phyloP scores from a whole-genome alignment of 2,113 vertebrate species.

The Tachysurus fulvidraco region DNA sequence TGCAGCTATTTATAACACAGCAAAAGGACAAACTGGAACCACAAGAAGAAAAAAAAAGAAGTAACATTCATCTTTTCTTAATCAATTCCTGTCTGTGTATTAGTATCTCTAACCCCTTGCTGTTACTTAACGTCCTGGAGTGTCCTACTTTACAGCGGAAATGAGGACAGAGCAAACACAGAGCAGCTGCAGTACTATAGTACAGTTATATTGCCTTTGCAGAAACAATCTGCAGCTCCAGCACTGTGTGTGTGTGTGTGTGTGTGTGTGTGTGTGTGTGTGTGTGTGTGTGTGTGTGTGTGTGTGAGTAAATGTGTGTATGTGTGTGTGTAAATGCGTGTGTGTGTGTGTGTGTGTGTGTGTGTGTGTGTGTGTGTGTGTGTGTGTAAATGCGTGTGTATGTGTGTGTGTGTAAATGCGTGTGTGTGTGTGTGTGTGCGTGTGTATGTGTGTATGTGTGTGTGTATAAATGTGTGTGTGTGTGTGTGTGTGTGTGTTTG shows the following conservation, averaged over 20 bases:
- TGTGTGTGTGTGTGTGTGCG: too few species aligned
- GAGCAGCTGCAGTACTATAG: constrained; percentile 22
- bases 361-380: background rate
- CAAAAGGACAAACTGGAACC: constrained; percentile 35
- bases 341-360: background rate
- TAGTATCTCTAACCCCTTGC: background rate
- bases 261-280: too few species aligned
- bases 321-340: too few species aligned
- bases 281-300: background rate
- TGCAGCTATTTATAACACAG: background rate
- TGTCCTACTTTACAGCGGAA: constrained; percentile 46
- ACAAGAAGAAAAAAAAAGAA: constrained; percentile 2
- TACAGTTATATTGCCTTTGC: constrained; percentile 5
- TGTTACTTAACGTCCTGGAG: constrained; percentile 28
- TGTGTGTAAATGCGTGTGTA: too few species aligned
- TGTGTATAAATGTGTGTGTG: too few species aligned
- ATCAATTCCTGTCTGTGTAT: constrained; percentile 31
- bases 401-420: too few species aligned
- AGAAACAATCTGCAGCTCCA: background rate
- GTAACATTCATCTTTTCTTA: constrained; percentile 24
- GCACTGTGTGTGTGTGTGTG: background rate
- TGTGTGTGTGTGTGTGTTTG: too few species aligned
- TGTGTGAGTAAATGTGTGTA: too few species aligned
- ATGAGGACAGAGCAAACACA: constrained; percentile 15
- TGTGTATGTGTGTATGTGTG: too few species aligned